phyloP scores from a whole-genome alignment of 1,140 invertebrate genomes.

The Euura lappo region DNA sequence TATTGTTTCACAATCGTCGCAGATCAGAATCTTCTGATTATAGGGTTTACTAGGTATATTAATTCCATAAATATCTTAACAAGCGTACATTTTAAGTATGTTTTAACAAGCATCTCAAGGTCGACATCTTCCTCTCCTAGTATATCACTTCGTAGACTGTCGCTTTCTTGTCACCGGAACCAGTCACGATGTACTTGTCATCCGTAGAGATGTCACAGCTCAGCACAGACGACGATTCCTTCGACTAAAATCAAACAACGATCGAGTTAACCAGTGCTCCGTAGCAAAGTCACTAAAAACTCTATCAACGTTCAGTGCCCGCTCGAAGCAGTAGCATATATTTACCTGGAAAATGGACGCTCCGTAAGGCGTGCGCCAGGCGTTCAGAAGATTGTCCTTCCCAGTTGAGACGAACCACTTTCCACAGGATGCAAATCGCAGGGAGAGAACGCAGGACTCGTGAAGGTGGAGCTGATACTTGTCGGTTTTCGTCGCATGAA shows the following conservation, averaged over 20 bases:
- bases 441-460: constrained; percentile 97
- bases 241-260: constrained; percentile 68
- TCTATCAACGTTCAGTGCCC: neutral
- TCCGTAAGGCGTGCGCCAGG: constrained; percentile 98
- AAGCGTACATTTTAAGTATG: constrained; percentile 45
- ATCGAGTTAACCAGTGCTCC: constrained; percentile 11
- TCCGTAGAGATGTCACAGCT: constrained; percentile 99
- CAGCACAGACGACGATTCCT: constrained; percentile 97
- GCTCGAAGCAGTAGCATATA: constrained; percentile 10
- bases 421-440: constrained; percentile 95
- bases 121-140: constrained; percentile 54
- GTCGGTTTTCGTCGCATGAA: constrained; percentile 94
- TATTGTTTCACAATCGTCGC: constrained; percentile 2
- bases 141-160: constrained; percentile 99
- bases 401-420: constrained; percentile 99
- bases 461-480: constrained; percentile 98
- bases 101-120: constrained; percentile 38
- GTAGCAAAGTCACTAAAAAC: neutral
- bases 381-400: constrained; percentile 97
- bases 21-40: neutral
- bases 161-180: constrained; percentile 98
- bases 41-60: constrained; percentile 18
- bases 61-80: constrained; percentile 45
- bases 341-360: constrained; percentile 96
- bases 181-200: constrained; percentile 99